These are phyloP conservation scores for Wiebesia pumilae DNA, from an alignment of 1,140 invertebrate species.

Conservation along the genomic window DNA sequence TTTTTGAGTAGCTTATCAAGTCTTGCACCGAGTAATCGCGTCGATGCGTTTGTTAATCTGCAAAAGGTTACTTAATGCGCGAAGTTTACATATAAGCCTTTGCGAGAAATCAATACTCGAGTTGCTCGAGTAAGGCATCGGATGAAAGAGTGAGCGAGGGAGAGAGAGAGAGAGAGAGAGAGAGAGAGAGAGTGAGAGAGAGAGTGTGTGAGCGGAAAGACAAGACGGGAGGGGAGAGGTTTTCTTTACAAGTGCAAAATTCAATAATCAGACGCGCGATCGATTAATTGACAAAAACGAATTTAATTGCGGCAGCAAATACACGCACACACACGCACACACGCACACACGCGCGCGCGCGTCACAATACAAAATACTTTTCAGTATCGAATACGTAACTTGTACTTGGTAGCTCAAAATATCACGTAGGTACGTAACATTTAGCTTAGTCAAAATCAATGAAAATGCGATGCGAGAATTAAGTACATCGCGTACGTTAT, in stretches of 20 bases:
- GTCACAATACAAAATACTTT: too few species aligned
- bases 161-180: background rate
- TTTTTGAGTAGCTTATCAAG: background rate
- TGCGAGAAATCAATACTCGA: constrained; percentile 20
- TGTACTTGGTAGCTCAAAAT: too few species aligned
- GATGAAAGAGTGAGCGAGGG: constrained; percentile 9
- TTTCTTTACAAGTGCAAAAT: background rate
- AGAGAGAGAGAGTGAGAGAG: background rate
- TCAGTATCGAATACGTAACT: too few species aligned
- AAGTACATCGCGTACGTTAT: too few species aligned
- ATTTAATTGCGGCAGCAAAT: too few species aligned
- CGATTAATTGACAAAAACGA: background rate
- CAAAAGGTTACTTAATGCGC: constrained; percentile 17
- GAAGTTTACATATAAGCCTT: constrained; percentile 26
- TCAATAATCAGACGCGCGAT: background rate
- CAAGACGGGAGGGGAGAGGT: background rate
- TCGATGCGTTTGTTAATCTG: constrained; percentile 4
- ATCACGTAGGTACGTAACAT: too few species aligned
- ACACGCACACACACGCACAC: too few species aligned
- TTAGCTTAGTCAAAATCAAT: too few species aligned
- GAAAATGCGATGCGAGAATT: too few species aligned
- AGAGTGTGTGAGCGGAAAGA: background rate
- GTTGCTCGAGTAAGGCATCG: constrained; percentile 14
- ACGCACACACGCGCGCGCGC: too few species aligned
- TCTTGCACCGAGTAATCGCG: background rate